Evolutionary conservation across 1,140 invertebrate genomes (phyloP).

Genomic region (Centruroides sculpturatus): DNA sequence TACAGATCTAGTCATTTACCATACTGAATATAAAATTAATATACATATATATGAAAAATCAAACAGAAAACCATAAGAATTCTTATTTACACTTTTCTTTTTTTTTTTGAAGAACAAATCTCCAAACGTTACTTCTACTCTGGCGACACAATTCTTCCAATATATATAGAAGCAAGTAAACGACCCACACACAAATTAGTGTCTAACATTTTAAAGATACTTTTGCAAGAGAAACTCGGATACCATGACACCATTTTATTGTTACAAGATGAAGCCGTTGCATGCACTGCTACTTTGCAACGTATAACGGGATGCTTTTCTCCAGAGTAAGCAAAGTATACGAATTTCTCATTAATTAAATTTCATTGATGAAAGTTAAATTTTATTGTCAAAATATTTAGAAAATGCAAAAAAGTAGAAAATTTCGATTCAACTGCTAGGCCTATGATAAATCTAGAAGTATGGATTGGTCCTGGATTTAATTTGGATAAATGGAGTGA

Average conservation of each 20-base stretch:
- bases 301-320: conserved; percentile 1
- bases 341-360: too few species aligned
- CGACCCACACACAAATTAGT: conserved; percentile 43
- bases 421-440: too few species aligned
- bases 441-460: conserved; percentile 51
- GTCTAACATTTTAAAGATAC: conserved; percentile 46
- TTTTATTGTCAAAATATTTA: background rate
- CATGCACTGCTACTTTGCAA: conserved; percentile 30
- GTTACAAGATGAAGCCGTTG: conserved; percentile 19
- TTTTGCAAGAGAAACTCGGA: conserved; percentile 45
- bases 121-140: too few species aligned
- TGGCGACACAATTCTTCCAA: conserved; percentile 20
- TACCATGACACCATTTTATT: conserved; percentile 40
- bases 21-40: too few species aligned
- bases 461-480: conserved; percentile 45
- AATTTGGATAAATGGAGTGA: conserved; percentile 32
- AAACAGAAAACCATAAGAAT: too few species aligned
- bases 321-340: background rate
- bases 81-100: too few species aligned
- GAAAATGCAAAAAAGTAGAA: background rate
- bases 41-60: too few species aligned
- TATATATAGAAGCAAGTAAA: conserved; percentile 26
- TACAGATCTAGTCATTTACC: too few species aligned
- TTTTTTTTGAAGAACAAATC: too few species aligned
- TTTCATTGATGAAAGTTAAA: too few species aligned